phyloP scores from a whole-genome alignment of 1,140 invertebrate genomes.

The Drosophila truncata region DNA sequence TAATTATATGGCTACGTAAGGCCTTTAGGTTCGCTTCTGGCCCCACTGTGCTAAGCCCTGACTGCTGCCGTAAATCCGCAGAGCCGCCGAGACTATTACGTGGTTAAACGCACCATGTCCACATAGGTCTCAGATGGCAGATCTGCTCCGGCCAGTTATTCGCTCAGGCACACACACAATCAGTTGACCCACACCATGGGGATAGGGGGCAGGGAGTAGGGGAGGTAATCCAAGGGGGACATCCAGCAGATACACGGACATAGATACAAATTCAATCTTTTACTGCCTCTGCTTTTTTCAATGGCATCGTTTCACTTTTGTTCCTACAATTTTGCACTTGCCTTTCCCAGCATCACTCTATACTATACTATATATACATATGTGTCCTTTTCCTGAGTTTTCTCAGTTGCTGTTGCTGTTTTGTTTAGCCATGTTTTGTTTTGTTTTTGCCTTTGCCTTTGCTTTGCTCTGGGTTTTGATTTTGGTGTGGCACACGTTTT shows the following conservation, averaged over 20 bases:
- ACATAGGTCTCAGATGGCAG: slow-evolving; percentile 56
- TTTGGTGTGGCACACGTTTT: slow-evolving; percentile 47
- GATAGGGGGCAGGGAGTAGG: not conserved
- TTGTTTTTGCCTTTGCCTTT: slow-evolving; percentile 8
- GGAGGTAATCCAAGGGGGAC: not conserved
- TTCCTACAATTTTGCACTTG: slow-evolving; percentile 58
- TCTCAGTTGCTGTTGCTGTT: slow-evolving; percentile 22
- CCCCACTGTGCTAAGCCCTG: slow-evolving; percentile 47
- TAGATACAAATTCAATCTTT: slow-evolving; percentile 64
- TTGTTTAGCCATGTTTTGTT: slow-evolving; percentile 34
- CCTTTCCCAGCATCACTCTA: slow-evolving; percentile 32
- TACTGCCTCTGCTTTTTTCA: slow-evolving; percentile 55
- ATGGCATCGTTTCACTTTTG: slow-evolving; percentile 56
- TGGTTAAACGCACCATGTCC: slow-evolving; percentile 66
- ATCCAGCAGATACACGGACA: slow-evolving; percentile 42
- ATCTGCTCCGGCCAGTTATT: slow-evolving; percentile 47
- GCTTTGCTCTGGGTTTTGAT: slow-evolving; percentile 33
- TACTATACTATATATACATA: not conserved
- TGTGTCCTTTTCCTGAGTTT: slow-evolving; percentile 31
- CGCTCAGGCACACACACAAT: slow-evolving; percentile 60
- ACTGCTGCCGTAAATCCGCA: slow-evolving; percentile 46
- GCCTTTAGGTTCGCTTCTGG: slow-evolving; percentile 4
- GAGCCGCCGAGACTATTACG: slow-evolving; percentile 55
- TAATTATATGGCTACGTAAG: slow-evolving; percentile 36
- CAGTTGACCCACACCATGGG: slow-evolving; percentile 31